Conservation (phyloP, 2,113 vertebrate species). For the Cyanistes caeruleus region DNA sequence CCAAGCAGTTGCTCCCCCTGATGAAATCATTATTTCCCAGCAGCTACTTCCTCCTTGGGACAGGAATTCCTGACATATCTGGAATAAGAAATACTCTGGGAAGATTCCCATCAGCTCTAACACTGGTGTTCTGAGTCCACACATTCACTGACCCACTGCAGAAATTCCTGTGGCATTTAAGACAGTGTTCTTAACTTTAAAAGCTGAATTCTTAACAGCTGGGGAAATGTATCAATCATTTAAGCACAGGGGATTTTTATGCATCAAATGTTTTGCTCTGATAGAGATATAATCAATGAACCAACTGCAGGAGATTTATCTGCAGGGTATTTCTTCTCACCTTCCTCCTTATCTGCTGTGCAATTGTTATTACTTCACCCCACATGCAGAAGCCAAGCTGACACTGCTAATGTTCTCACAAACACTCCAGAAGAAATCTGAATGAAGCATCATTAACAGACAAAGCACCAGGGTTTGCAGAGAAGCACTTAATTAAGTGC, state of each 20-base stretch:
- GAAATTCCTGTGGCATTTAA: not conserved
- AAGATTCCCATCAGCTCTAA: not conserved
- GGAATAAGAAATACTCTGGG: not conserved
- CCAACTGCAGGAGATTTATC: not conserved
- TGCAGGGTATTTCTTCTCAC: not conserved
- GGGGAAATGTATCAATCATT: not conserved
- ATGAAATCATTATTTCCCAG: not conserved
- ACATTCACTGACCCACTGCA: not conserved
- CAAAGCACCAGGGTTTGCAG: not conserved
- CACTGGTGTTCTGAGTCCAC: not conserved
- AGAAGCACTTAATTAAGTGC: constrained; percentile 31
- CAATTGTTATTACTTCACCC: not conserved
- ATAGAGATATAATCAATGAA: not conserved
- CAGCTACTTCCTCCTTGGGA: not conserved
- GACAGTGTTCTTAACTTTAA: not conserved
- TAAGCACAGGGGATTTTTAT: not conserved
- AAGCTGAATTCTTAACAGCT: not conserved
- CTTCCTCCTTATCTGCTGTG: not conserved
- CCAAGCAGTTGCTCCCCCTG: not conserved
- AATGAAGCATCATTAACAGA: not conserved
- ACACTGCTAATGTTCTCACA: not conserved
- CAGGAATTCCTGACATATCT: not conserved
- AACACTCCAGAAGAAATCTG: not conserved
- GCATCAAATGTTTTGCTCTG: not conserved
- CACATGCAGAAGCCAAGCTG: not conserved